Evolutionary conservation across 2,797 vertebrate genomes (phyloP).

Genomic region (Carapus acus): DNA sequence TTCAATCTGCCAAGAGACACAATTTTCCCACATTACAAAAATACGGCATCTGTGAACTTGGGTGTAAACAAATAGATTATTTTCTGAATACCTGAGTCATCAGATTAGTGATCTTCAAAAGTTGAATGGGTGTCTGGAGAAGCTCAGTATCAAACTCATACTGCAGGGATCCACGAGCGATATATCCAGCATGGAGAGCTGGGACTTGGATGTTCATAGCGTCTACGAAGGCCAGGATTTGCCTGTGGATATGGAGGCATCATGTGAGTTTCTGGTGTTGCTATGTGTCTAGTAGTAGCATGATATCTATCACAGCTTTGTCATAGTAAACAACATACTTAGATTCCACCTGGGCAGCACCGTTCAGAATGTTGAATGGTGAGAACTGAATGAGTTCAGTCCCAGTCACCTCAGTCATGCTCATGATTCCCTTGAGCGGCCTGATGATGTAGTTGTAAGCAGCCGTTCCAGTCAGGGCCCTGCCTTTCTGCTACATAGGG

Average conservation of each 20-base stretch:
- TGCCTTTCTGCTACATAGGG: slow-evolving; percentile 67
- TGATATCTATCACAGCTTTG: background rate
- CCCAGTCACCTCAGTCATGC: slow-evolving; percentile 68
- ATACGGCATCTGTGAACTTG: slow-evolving; percentile 5
- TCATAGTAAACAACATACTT: slow-evolving; percentile 66
- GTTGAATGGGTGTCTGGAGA: slow-evolving; percentile 64
- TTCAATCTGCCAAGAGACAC: slow-evolving; percentile 63
- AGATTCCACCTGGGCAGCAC: slow-evolving; percentile 74
- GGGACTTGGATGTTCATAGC: slow-evolving; percentile 27
- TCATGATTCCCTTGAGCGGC: slow-evolving; percentile 57
- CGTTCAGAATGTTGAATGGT: slow-evolving; percentile 73
- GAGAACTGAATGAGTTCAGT: slow-evolving; percentile 78
- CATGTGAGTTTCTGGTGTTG: slow-evolving; percentile 8
- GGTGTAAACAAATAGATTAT: background rate
- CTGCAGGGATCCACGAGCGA: slow-evolving; percentile 70
- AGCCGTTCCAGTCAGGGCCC: slow-evolving; percentile 63
- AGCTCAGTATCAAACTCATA: slow-evolving; percentile 72
- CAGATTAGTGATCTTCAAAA: slow-evolving; percentile 55
- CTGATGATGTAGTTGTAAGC: slow-evolving; percentile 77
- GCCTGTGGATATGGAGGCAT: slow-evolving; percentile 58
- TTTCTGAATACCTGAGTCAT: slow-evolving; percentile 64
- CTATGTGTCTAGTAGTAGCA: too few relatives aligned
- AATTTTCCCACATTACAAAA: background rate
- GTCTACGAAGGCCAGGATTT: slow-evolving; percentile 67
- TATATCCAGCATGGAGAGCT: slow-evolving; percentile 61